phyloP scores from a whole-genome alignment of 92 coral and sea anemone genomes.

The Plumapathes pennacea region DNA sequence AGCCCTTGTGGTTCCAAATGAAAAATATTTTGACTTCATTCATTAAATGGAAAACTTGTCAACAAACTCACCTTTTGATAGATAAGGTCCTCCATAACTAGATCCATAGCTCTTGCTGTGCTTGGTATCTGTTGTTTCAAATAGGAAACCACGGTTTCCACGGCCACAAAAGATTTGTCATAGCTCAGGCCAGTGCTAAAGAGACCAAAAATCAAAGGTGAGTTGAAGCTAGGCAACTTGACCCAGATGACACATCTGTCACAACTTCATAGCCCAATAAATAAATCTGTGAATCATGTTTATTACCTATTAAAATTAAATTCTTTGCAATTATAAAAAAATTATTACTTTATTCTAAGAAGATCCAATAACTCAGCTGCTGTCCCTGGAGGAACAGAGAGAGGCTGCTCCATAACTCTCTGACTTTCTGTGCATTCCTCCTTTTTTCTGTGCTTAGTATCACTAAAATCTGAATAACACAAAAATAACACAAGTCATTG shows the following conservation, averaged over 20 bases:
- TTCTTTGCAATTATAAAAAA: background rate
- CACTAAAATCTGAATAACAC: too few relatives aligned
- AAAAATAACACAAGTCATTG: too few relatives aligned
- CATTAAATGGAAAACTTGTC: background rate
- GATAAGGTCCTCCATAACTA: slow-evolving; percentile 62
- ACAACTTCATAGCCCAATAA: background rate
- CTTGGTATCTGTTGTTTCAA: slow-evolving; percentile 66
- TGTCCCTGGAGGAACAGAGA: slow-evolving; percentile 47
- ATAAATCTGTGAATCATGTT: background rate
- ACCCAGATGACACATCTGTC: too few relatives aligned
- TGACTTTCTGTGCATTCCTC: slow-evolving; percentile 14
- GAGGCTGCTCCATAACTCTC: slow-evolving; percentile 9
- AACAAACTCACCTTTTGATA: slow-evolving; percentile 81
- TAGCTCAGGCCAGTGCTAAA: slow-evolving; percentile 86
- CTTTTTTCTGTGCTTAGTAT: slow-evolving; percentile 5
- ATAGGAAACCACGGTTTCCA: slow-evolving; percentile 79
- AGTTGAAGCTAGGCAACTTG: too few relatives aligned
- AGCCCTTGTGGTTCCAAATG: background rate
- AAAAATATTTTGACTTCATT: background rate
- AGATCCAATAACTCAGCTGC: slow-evolving; percentile 68
- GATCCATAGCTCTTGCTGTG: slow-evolving; percentile 63
- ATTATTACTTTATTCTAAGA: slow-evolving; percentile 69
- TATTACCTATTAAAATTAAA: background rate
- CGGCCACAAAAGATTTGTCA: slow-evolving; percentile 75
- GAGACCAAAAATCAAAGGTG: background rate